phyloP scores from a whole-genome alignment of 1,140 invertebrate genomes.

The Stratiolaelaps scimitus region DNA sequence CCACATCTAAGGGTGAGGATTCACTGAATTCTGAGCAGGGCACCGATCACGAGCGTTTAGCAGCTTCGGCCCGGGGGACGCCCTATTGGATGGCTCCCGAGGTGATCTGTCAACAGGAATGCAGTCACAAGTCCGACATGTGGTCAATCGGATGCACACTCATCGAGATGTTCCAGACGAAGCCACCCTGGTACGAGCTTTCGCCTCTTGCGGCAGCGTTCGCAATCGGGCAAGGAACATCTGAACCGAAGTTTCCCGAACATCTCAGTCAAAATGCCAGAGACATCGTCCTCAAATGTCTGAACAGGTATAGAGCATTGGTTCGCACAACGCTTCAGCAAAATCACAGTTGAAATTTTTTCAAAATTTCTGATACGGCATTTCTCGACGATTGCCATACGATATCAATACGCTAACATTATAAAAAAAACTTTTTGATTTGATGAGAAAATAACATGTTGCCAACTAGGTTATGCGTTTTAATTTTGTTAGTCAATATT shows the following conservation, averaged over 20 bases:
- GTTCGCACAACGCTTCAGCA: too few species aligned
- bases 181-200: conserved; percentile 30
- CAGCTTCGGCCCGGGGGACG: conserved; percentile 51
- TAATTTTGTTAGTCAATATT: too few species aligned
- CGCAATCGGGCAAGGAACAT: conserved; percentile 29
- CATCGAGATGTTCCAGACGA: conserved; percentile 29
- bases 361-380: too few species aligned
- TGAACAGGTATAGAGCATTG: conserved; percentile 9
- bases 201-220: conserved; percentile 29
- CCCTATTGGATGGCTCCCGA: conserved; percentile 99
- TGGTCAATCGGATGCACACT: conserved; percentile 30
- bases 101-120: conserved; percentile 73
- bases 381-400: too few species aligned
- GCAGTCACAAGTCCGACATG: conserved; percentile 28
- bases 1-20: too few species aligned
- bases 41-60: conserved; percentile 25
- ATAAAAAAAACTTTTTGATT: too few species aligned
- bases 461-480: too few species aligned
- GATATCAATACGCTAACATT: too few species aligned
- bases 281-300: conserved; percentile 23
- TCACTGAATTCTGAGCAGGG: neutral
- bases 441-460: too few species aligned
- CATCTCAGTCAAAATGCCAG: conserved; percentile 26
- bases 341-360: too few species aligned
- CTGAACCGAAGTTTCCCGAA: conserved; percentile 20